Percentiles rank a stretch among this genome's conserved stretches.
These are phyloP conservation scores for Leptinotarsa undecemlineata DNA, from an alignment of 1,140 invertebrate genomes.

Conservation along the genomic window DNA sequence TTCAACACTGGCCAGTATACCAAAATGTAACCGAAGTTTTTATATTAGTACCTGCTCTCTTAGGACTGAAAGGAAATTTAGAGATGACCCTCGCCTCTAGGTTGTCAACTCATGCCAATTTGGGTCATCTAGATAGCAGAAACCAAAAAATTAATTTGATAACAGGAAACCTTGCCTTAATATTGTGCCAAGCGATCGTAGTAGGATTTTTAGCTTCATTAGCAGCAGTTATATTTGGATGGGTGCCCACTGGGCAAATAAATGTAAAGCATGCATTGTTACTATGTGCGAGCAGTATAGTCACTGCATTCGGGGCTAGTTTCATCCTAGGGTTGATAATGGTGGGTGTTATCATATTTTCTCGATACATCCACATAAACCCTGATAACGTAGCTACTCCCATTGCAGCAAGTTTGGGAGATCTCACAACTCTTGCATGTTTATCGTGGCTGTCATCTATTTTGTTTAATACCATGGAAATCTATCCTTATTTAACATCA, in stretches of 20 bases:
- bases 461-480: conserved; percentile 64
- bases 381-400: conserved; percentile 91
- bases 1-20: conserved; percentile 90
- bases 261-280: conserved; percentile 82
- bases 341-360: conserved; percentile 77
- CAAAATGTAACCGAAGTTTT: conserved; percentile 84
- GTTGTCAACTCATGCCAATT: conserved; percentile 86
- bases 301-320: conserved; percentile 89
- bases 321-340: conserved; percentile 78
- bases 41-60: conserved; percentile 89
- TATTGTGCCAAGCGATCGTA: conserved; percentile 90
- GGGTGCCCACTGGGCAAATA: conserved; percentile 79
- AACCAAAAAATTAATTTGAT: conserved; percentile 75
- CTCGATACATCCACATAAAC: conserved; percentile 78
- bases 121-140: conserved; percentile 73
- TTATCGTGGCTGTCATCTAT: conserved; percentile 71
- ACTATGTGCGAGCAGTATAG: conserved; percentile 84
- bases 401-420: conserved; percentile 85
- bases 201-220: conserved; percentile 89
- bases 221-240: conserved; percentile 83
- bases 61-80: conserved; percentile 94
- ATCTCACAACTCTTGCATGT: conserved; percentile 76
- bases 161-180: conserved; percentile 82
- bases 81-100: conserved; percentile 97
- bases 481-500: conserved; percentile 65